phyloP scores from a whole-genome alignment of 2,888 invertebrate genomes.

The Chironomus riparius region DNA sequence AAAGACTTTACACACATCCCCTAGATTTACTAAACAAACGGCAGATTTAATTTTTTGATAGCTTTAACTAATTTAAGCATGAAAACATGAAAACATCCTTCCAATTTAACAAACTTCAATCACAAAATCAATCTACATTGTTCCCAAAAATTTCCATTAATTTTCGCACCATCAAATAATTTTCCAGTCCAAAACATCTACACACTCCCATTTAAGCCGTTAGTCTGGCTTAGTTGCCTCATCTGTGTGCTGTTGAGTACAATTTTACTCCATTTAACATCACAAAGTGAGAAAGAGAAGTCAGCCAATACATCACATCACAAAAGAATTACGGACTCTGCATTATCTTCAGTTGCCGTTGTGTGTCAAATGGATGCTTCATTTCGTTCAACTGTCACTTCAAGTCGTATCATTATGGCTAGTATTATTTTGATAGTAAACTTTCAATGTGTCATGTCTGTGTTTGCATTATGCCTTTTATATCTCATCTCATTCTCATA shows the following conservation, averaged over 20 bases:
- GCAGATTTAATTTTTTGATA: too few relatives aligned
- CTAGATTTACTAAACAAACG: too few relatives aligned
- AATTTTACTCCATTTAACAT: conserved; percentile 24
- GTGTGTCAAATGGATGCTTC: conserved; percentile 52
- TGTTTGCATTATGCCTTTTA: background rate
- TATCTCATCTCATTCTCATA: background rate
- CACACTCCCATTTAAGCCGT: conserved; percentile 44
- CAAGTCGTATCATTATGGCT: conserved; percentile 34
- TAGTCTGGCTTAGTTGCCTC: conserved; percentile 45
- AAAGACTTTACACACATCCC: too few relatives aligned
- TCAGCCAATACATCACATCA: too few relatives aligned
- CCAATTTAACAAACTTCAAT: too few relatives aligned
- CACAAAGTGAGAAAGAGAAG: background rate
- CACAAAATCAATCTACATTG: too few relatives aligned
- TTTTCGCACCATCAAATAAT: background rate
- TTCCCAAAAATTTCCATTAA: too few relatives aligned
- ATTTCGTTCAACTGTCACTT: conserved; percentile 42
- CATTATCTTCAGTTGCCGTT: conserved; percentile 49
- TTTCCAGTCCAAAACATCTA: conserved; percentile 45
- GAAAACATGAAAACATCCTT: too few relatives aligned
- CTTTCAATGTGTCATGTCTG: background rate
- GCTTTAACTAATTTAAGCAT: too few relatives aligned
- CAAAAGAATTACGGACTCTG: conserved; percentile 43
- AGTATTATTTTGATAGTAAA: background rate
- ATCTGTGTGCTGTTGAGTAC: conserved; percentile 37